Evolutionary conservation across 2,113 vertebrate species (phyloP).

Genomic region (Empidonax alnorum): DNA sequence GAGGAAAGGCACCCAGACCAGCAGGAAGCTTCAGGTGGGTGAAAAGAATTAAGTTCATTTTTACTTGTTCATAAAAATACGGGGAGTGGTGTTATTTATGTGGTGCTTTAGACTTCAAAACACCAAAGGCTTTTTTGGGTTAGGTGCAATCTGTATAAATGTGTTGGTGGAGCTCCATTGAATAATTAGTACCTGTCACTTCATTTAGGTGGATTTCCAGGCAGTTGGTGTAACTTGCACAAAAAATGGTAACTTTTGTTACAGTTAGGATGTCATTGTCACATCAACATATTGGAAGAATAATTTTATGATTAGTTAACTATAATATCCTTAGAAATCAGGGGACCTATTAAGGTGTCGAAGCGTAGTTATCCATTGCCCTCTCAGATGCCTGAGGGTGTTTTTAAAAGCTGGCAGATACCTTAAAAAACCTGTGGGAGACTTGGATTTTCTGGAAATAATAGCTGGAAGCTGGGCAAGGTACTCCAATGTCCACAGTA

Average conservation of each 20-base stretch:
- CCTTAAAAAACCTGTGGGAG: neutral
- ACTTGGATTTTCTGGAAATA: neutral
- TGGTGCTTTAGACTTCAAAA: neutral
- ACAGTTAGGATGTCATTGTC: neutral
- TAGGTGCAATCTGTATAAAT: neutral
- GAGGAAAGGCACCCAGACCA: conserved; percentile 60
- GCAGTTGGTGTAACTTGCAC: neutral
- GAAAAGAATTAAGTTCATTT: neutral
- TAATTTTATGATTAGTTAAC: neutral
- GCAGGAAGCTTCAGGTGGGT: conserved; percentile 84
- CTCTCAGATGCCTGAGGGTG: neutral
- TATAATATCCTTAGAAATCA: neutral
- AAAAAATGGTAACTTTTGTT: neutral
- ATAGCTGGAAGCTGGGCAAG: neutral
- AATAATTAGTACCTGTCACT: neutral
- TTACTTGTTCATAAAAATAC: neutral
- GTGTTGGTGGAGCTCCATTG: neutral
- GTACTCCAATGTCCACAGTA: neutral
- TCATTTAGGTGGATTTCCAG: neutral
- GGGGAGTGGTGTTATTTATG: neutral
- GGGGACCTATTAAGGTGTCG: neutral
- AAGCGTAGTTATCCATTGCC: neutral
- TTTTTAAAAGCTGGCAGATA: neutral
- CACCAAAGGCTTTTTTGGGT: neutral
- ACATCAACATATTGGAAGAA: neutral